phyloP scores from a whole-genome alignment of 2,888 invertebrate species.

The Thereva nobilitata region DNA sequence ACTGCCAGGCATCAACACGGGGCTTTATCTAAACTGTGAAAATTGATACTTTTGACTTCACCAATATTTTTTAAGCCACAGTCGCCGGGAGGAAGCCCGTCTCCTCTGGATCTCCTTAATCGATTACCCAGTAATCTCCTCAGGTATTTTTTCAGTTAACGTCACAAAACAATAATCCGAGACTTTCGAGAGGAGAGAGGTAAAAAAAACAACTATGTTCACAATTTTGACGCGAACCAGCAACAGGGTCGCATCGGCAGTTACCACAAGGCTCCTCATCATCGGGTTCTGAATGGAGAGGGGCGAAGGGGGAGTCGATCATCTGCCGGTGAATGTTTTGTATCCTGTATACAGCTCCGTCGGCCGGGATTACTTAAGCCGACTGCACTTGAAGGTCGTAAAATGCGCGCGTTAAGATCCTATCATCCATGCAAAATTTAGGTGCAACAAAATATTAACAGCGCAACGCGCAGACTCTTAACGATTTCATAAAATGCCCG shows the following conservation, averaged over 20 bases:
- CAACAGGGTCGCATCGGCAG: too few relatives aligned
- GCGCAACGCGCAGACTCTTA: conserved; percentile 14
- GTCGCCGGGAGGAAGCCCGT: neutral
- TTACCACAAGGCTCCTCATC: too few relatives aligned
- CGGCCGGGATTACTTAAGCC: neutral
- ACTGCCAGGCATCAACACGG: neutral
- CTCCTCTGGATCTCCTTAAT: too few relatives aligned
- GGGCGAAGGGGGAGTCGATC: too few relatives aligned
- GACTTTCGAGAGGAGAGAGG: too few relatives aligned
- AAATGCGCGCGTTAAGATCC: conserved; percentile 10
- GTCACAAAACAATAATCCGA: too few relatives aligned
- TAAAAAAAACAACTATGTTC: too few relatives aligned
- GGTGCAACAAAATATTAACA: conserved; percentile 6
- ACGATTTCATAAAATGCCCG: conserved; percentile 16
- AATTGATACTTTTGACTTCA: conserved; percentile 24
- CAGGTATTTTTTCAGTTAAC: too few relatives aligned
- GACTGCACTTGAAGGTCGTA: neutral
- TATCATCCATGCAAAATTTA: conserved; percentile 23
- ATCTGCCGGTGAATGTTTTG: too few relatives aligned
- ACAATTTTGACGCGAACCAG: too few relatives aligned
- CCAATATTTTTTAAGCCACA: neutral
- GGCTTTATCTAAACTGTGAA: conserved; percentile 19
- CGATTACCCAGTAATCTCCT: too few relatives aligned
- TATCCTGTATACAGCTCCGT: neutral
- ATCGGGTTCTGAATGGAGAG: too few relatives aligned